These are phyloP conservation scores for Melanotaenia trifasciata DNA, from an alignment of 2,797 vertebrate genomes.

Conservation along the genomic window DNA sequence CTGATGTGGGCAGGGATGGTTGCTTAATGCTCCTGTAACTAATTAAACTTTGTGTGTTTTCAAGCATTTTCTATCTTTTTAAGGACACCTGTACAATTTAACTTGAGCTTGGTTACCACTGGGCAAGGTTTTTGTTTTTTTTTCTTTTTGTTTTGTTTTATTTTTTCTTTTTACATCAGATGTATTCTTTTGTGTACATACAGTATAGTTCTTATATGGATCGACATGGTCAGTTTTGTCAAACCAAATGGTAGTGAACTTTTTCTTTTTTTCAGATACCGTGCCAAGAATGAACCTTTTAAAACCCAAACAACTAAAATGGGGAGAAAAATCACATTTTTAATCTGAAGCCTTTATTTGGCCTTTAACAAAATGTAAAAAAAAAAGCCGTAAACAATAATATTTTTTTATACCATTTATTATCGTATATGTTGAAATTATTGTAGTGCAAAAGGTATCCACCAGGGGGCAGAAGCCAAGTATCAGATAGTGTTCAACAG, in stretches of 20 bases:
- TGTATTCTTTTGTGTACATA: constrained; percentile 69
- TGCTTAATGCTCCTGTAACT: constrained; percentile 41
- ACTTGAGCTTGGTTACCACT: constrained; percentile 9
- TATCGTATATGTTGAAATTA: too few species aligned
- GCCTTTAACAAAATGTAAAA: too few species aligned
- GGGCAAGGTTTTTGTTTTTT: not conserved
- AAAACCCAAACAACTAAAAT: too few species aligned
- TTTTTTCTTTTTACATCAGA: constrained; percentile 36
- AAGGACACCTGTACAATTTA: constrained; percentile 38
- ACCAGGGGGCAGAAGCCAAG: too few species aligned
- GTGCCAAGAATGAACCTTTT: not conserved
- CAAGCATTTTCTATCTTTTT: constrained; percentile 18
- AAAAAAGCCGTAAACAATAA: too few species aligned
- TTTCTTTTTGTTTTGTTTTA: constrained; percentile 28
- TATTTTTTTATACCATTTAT: too few species aligned
- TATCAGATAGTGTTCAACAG: too few species aligned
- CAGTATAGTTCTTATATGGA: constrained; percentile 45
- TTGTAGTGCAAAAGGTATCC: too few species aligned
- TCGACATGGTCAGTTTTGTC: constrained; percentile 69
- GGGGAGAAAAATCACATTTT: too few species aligned
- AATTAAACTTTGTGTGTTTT: constrained; percentile 32
- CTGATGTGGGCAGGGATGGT: constrained; percentile 60
- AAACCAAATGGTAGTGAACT: constrained; percentile 56
- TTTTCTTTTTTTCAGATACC: constrained; percentile 30
- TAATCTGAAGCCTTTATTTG: too few species aligned